Evolutionary conservation across 37 sponge, comb jelly and placozoan genomes (phyloP), one percentile per base, ranked within the genome.

Genomic region (Beroe ovata): DNA sequence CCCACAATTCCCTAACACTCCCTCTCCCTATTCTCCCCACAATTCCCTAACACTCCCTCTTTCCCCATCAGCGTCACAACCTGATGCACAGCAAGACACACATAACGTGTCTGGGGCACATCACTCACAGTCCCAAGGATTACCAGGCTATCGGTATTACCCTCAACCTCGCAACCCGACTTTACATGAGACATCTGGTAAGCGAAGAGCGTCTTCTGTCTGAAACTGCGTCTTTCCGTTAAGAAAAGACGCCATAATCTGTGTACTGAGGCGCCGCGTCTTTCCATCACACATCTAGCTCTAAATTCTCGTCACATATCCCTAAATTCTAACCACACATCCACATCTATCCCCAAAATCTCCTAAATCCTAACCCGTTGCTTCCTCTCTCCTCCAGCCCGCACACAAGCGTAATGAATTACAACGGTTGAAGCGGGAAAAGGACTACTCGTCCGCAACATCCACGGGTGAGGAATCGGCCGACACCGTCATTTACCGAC

Each of bases 381-480:
- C 59, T 18, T 58, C n/a, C 63, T 62, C 63, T 25, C 63, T 25
- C 22, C 63, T 28, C 6, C 25, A 69, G 84, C 84, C 84, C 0
- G 54, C 84, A 39, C 38, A 33, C 8, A 77, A 77, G 47, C 35
- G 84, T 11, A 77, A 36, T 25, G 84, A 77, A 40, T 35, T 77
- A 20, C 84, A 42, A 28, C 41, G 84, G 4, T 35, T 77, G 23
- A 77, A 77, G 84, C n/a, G 54, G 21, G 84, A 77, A 28, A 77
- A 42, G 84, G 84, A 77, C 26, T 77, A 77, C 47, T 42, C 54
- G 4, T 77, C 84, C 18, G 84, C 84, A n/a, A 77, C 84, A 4
- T 77, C 84, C 0, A 77, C 84, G 20, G 84, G 84, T 3, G 84
- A 77, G 84, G 84, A 77, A 25, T 77, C 84, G 1, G 84, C 84